Evolutionary conservation across 2,888 invertebrate genomes (phyloP), one percentile per base, ranked within the genome.

Genomic region (Adelphocoris suturalis): DNA sequence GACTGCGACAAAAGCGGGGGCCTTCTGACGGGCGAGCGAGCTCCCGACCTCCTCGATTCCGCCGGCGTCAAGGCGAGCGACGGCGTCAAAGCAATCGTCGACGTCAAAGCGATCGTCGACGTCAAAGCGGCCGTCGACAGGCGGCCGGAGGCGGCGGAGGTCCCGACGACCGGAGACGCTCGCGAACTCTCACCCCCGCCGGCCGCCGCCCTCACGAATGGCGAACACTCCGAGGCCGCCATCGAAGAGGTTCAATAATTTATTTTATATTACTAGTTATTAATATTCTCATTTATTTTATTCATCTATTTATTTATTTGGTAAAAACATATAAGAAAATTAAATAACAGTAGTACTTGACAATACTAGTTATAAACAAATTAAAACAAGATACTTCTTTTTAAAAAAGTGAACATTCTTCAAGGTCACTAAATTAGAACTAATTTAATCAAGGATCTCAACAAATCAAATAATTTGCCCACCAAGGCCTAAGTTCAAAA

Each of bases 1-100:
- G 94, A 94, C 46, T 90, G 90, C 61, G 82, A 80, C 86, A 87
- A 90, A 89, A 90, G 86, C 78, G 81, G 90, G 61, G 90, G 90
- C 55, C 76, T 82, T 47, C 80, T 90, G 86, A 89, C 90, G 4
- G 91, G 76, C 27, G 91, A 91, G 55, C 86, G 90, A 0, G 90
- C 91, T 12, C 91, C 91, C 47, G 90, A 91, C 14, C 86, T 91
- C 37, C 88, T 88, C 61, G 52, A 88, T 28, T 85, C 85, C 37
- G 85, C 57, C 82, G 82, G 19, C 46, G 27, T n/a, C n/a, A 46
- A 80, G 14, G 27, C 52, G 82, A 9, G 52, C 27, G 52, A 13
- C 9, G 52, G 19, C 27, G 52, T 13, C 52, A 28, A 48, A 19
- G 19, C 75, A 7, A 75, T 28, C 28, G 12, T 52, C 23, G 52